Percentiles rank a stretch among this genome's conserved stretches.
Conservation (phyloP, 2,888 invertebrate species). For the Napeogenes sylphis region DNA sequence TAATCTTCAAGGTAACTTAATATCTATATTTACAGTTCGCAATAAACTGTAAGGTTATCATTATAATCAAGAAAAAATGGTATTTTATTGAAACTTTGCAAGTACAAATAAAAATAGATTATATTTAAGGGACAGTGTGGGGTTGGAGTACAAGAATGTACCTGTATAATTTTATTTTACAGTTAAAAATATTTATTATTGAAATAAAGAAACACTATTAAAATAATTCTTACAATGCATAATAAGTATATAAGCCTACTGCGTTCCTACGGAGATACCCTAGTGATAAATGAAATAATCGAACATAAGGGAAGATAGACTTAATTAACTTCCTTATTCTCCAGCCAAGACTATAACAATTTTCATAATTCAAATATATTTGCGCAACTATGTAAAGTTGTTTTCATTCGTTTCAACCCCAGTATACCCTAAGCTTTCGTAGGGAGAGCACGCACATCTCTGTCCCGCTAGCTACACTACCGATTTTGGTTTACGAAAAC, state of each 20-base stretch:
- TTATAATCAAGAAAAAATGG: no score
- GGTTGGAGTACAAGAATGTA: no score
- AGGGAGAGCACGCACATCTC: slow-evolving; percentile 22
- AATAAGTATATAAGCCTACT: neutral
- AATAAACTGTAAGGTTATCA: no score
- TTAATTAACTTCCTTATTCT: slow-evolving; percentile 9
- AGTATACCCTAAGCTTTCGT: slow-evolving; percentile 27
- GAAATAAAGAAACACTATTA: no score
- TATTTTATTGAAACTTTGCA: no score
- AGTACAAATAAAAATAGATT: no score
- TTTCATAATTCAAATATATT: slow-evolving; percentile 22
- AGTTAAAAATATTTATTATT: no score
- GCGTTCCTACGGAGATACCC: neutral
- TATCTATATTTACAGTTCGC: no score
- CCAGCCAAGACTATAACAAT: slow-evolving; percentile 18
- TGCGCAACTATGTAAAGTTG: slow-evolving; percentile 22
- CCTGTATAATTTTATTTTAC: no score
- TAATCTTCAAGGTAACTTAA: no score
- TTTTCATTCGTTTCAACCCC: slow-evolving; percentile 23
- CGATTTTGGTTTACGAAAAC: slow-evolving; percentile 10
- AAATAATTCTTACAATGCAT: no score
- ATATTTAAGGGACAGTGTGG: no score
- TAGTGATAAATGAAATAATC: neutral
- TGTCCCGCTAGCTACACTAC: neutral
- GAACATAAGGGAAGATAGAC: slow-evolving; percentile 1